phyloP scores from a whole-genome alignment of 1,140 invertebrate species.

The Mya arenaria region DNA sequence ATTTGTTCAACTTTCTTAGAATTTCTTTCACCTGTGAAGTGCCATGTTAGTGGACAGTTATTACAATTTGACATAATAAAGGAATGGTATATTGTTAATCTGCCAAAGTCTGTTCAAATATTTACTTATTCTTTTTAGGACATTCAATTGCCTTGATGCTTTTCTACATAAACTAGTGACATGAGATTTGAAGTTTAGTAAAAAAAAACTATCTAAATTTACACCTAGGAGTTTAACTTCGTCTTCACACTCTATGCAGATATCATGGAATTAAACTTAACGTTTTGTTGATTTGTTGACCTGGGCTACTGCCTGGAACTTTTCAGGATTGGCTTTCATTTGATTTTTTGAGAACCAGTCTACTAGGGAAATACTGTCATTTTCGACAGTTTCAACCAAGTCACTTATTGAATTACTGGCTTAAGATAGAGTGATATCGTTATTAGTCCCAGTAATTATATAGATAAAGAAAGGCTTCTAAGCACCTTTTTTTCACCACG shows the following conservation, averaged over 20 bases:
- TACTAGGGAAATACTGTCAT: not conserved
- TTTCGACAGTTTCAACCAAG: not conserved
- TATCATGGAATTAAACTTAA: not conserved
- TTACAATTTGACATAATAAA: too few species aligned
- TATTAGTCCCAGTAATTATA: too few species aligned
- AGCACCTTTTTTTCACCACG: too few species aligned
- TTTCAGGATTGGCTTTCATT: constrained; percentile 23
- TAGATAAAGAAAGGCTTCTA: too few species aligned
- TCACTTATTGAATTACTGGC: not conserved
- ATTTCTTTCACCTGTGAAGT: too few species aligned
- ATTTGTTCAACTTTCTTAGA: too few species aligned
- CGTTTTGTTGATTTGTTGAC: not conserved
- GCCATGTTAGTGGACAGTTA: too few species aligned
- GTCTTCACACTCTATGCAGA: not conserved
- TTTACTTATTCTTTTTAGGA: not conserved
- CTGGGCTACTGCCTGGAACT: not conserved
- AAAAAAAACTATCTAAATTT: not conserved
- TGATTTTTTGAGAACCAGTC: constrained; percentile 32
- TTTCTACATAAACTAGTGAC: not conserved
- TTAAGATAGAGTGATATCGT: too few species aligned
- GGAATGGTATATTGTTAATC: too few species aligned
- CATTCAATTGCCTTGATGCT: constrained; percentile 12
- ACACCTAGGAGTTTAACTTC: not conserved
- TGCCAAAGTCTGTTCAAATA: not conserved
- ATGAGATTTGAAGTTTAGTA: not conserved